Evolutionary conservation across 2,113 vertebrate genomes (phyloP).

Genomic region (Pogonocichla stellata): DNA sequence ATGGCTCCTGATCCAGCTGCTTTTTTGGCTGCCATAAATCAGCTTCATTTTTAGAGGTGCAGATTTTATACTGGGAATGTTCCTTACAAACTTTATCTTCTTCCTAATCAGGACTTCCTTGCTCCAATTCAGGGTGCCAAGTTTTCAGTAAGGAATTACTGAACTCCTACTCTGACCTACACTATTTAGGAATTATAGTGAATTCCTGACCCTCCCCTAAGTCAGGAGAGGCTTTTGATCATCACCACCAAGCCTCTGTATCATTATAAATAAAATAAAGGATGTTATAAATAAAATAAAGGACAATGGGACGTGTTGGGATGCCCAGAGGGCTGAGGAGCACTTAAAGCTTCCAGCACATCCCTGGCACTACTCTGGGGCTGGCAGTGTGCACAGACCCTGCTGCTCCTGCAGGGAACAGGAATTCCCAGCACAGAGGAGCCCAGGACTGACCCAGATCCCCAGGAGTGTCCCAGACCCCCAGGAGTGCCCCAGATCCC

Average conservation of each 20-base stretch:
- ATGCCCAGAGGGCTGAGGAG: background rate
- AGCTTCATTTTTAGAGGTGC: background rate
- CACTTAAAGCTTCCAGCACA: background rate
- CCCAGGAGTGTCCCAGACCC: too few species aligned
- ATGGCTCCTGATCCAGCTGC: background rate
- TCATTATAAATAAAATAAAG: background rate
- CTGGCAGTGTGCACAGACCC: accelerated
- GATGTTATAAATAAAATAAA: constrained; percentile 36
- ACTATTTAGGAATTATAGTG: background rate
- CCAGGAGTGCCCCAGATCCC: too few species aligned
- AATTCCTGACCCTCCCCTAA: background rate
- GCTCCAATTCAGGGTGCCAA: background rate
- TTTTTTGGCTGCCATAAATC: background rate
- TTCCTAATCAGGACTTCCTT: background rate
- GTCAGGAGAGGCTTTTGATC: background rate
- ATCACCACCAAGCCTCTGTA: background rate
- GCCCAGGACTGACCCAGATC: too few species aligned
- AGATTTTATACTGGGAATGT: background rate
- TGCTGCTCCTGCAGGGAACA: accelerated
- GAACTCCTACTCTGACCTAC: background rate
- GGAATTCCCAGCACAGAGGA: background rate
- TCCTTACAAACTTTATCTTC: background rate
- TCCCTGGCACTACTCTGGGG: background rate
- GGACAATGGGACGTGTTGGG: background rate
- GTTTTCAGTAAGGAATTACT: background rate